Evolutionary conservation across 1,140 invertebrate genomes (phyloP).

Genomic region (Potamilus streckersoni): DNA sequence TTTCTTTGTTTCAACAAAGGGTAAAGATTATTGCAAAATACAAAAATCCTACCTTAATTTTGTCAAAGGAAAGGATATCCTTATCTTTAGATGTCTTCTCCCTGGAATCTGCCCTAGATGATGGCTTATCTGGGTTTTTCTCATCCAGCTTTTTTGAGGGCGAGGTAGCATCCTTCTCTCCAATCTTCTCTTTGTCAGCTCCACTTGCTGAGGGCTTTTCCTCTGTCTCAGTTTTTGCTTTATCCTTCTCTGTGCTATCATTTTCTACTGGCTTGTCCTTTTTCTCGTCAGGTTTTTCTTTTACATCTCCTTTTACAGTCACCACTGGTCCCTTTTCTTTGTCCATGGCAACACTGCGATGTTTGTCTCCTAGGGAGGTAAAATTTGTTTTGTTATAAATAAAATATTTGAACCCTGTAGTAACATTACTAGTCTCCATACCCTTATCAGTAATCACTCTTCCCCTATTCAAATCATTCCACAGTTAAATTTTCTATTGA

Average conservation of each 20-base stretch:
- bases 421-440: no score
- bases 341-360: constrained; percentile 42
- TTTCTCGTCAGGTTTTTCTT: constrained; percentile 15
- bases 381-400: no score
- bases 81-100: constrained; percentile 10
- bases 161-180: no score
- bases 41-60: constrained; percentile 20
- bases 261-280: constrained; percentile 15
- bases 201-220: background rate
- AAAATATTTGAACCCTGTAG: no score
- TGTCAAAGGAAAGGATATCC: constrained; percentile 25
- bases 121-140: background rate
- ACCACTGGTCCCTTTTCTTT: constrained; percentile 41
- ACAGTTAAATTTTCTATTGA: no score
- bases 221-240: constrained; percentile 1
- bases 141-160: background rate
- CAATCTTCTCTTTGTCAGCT: no score
- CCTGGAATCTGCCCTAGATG: background rate
- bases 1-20: no score
- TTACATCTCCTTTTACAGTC: constrained; percentile 22
- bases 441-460: no score
- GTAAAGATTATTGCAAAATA: background rate
- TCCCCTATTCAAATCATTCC: no score
- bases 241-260: background rate
- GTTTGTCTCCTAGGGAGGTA: constrained; percentile 11